Percentiles rank a stretch among this genome's conserved stretches.
phyloP scores from a whole-genome alignment of 2,888 invertebrate genomes.

The Hybos culiciformis region DNA sequence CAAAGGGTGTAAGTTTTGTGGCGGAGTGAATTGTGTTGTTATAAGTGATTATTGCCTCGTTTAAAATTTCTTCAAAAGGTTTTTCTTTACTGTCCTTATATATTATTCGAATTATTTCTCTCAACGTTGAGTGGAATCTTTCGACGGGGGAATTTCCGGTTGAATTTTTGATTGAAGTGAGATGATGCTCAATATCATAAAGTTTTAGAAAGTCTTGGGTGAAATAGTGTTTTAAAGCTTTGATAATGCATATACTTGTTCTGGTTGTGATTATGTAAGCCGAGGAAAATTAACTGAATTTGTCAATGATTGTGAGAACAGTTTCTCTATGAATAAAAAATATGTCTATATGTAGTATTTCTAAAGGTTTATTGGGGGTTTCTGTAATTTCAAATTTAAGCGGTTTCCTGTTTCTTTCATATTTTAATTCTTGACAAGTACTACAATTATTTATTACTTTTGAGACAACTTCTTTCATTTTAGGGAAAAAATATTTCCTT shows the following conservation, averaged over 20 bases:
- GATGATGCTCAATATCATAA: conserved; percentile 1
- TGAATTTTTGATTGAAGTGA: conserved; percentile 9
- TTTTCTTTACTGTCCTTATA: conserved; percentile 1
- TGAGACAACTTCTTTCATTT: too few relatives aligned
- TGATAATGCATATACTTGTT: conserved; percentile 10
- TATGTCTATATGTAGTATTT: conserved; percentile 9
- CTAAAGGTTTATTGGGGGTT: conserved; percentile 6
- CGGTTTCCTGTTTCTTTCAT: background rate
- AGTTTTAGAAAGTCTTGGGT: conserved; percentile 11
- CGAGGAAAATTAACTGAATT: conserved; percentile 14
- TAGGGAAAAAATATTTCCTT: too few relatives aligned
- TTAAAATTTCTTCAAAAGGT: conserved; percentile 8
- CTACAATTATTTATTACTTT: too few relatives aligned
- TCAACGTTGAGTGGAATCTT: conserved; percentile 9
- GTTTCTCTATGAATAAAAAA: conserved; percentile 5
- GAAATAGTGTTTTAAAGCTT: conserved; percentile 9
- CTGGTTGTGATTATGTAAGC: conserved; percentile 11
- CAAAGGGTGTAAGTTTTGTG: conserved; percentile 12
- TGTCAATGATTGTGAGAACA: conserved; percentile 13
- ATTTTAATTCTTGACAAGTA: conserved; percentile 2
- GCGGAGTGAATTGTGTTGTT: conserved; percentile 10
- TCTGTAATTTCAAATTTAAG: too few relatives aligned
- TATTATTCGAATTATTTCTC: conserved; percentile 14
- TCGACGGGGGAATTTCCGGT: conserved; percentile 9
- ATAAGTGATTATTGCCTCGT: conserved; percentile 11